These are phyloP conservation scores for Trachymyrmex cornetzi DNA, from an alignment of 1,140 invertebrate genomes.

Conservation along the genomic window DNA sequence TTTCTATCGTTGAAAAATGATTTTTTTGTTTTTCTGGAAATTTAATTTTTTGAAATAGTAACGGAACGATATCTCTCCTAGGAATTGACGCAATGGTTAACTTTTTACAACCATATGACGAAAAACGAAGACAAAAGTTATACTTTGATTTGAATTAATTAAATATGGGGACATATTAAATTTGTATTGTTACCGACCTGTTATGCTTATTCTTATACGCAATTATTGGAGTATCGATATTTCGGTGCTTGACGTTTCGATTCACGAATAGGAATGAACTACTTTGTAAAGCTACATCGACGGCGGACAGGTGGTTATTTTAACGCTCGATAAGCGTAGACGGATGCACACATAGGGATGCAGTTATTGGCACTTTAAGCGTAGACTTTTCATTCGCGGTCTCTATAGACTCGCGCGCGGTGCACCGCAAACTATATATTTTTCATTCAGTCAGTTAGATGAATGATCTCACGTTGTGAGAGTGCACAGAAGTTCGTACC, in stretches of 20 bases:
- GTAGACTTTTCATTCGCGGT: conserved; percentile 54
- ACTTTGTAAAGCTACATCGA: conserved; percentile 12
- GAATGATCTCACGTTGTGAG: conserved; percentile 40
- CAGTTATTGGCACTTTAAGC: conserved; percentile 59
- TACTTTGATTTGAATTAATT: neutral
- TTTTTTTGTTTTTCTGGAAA: too few relatives aligned
- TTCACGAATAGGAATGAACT: conserved; percentile 4
- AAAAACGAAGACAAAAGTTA: neutral
- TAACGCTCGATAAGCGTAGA: conserved; percentile 42
- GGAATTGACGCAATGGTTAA: neutral
- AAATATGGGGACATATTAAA: neutral
- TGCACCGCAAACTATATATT: conserved; percentile 29
- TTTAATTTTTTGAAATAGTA: too few relatives aligned
- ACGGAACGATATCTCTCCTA: too few relatives aligned
- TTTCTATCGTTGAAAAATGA: too few relatives aligned
- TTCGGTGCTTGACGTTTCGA: neutral
- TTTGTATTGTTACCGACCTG: neutral
- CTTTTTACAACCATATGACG: neutral
- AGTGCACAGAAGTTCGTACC: conserved; percentile 9
- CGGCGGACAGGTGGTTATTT: conserved; percentile 39
- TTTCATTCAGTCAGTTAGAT: conserved; percentile 53
- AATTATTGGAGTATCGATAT: conserved; percentile 4
- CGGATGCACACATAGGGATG: conserved; percentile 24
- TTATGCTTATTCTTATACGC: neutral
- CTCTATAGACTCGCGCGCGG: conserved; percentile 30